Percentiles rank a stretch among this genome's conserved stretches.
These are phyloP conservation scores for Stichodactyla mertensii DNA, from an alignment of 64 coral and sea anemone species.

Conservation along the genomic window DNA sequence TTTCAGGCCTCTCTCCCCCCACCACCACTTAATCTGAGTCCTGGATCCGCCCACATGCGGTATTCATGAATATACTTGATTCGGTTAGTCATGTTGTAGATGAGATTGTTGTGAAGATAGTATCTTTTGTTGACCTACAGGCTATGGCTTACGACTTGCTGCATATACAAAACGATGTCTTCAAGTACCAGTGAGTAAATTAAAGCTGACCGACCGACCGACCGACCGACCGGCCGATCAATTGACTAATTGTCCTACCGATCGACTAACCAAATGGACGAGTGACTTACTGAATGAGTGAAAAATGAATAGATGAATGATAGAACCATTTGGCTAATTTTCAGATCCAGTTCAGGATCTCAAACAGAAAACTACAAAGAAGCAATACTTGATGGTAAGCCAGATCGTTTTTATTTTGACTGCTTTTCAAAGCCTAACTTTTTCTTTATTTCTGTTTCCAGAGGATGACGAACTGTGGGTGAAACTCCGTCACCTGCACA, in stretches of 20 bases:
- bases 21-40: no score
- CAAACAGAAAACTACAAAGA: constrained; percentile 2
- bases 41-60: no score
- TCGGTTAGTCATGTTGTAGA: no score
- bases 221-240: neutral
- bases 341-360: neutral
- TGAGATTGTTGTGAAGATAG: no score
- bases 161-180: constrained; percentile 75
- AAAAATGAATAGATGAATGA: neutral
- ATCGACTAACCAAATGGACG: neutral
- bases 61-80: no score
- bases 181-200: constrained; percentile 64
- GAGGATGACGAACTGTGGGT: constrained; percentile 76
- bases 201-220: neutral
- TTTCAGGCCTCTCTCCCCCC: no score
- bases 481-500: constrained; percentile 65
- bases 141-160: constrained; percentile 84
- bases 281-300: neutral
- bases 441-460: constrained; percentile 19
- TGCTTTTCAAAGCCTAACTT: neutral
- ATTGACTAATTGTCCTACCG: neutral
- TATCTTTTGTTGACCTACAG: constrained; percentile 10
- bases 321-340: neutral
- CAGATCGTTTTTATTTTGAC: neutral
- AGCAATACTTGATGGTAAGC: constrained; percentile 28